Conservation (phyloP, 2,113 vertebrate species). For the Leucoraja erinaceus region DNA sequence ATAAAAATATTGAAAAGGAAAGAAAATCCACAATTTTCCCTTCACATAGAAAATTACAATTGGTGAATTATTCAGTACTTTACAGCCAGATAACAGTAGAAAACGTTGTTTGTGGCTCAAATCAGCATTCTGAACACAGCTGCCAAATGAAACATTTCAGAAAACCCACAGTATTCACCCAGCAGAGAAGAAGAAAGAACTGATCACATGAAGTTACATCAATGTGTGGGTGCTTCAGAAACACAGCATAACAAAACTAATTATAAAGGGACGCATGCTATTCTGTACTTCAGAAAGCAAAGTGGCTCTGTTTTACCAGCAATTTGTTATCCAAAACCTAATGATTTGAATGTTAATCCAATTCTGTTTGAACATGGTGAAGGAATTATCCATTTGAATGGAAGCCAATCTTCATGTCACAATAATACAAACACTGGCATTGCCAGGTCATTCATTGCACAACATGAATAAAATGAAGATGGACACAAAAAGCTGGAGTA, state of each 20-base stretch:
- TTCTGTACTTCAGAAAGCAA: background rate
- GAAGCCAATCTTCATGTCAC: background rate
- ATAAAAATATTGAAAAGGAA: background rate
- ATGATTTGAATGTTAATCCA: background rate
- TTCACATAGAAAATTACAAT: background rate
- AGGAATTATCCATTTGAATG: background rate
- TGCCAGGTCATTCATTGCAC: too few relatives aligned
- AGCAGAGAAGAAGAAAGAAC: background rate
- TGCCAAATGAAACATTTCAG: background rate
- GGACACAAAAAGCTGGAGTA: too few relatives aligned
- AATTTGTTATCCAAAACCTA: background rate
- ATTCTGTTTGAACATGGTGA: background rate
- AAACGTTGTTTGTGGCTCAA: background rate
- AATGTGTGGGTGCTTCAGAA: too few relatives aligned
- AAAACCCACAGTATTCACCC: background rate
- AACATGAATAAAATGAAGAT: too few relatives aligned
- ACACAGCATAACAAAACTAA: background rate
- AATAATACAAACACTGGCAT: background rate
- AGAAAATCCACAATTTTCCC: background rate
- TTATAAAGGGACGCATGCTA: background rate
- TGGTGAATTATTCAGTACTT: background rate
- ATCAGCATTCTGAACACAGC: background rate
- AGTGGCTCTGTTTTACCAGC: background rate
- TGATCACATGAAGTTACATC: background rate
- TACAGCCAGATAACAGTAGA: background rate